Base-by-base conservation (phyloP, 2,113 vertebrate genomes). In the Dipodomys spectabilis region DNA sequence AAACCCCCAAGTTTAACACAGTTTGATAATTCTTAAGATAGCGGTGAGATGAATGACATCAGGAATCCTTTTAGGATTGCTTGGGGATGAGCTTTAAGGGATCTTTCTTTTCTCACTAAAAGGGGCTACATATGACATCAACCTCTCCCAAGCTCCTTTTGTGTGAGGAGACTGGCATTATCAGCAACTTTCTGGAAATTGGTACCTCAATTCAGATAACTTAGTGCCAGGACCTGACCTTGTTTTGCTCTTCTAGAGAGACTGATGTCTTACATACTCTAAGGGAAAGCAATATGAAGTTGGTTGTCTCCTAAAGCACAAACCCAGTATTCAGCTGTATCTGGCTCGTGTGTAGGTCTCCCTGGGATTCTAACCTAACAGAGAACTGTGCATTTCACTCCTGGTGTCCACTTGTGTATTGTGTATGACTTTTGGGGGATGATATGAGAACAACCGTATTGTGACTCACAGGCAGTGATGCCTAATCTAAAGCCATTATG, bases 21-120 rank as follows among this genome's bases (percentile, higher is more conserved):
- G 39, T 27, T 9, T 88, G 28, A n/a, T 57, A 87, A 92, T 71
- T 73, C 69, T 67, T 79, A 87, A 92, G 91, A 94, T 60, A 87
- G 15, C 8, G 45, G 25, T 57, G 69, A 81, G 32, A 75, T 68
- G 44, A 88, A 85, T 45, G 69, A 72, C 23, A 93, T 15, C 28
- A 86, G 44, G 68, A 71, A 39, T n/a, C 68, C 3, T 83, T n/a
- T 75, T 35, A 22, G 6, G 32, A 74, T 62, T 89, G 30, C 74
- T 79, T 81, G 18, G 45, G 71, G 39, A 77, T 57, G 49, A 81
- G 23, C 16, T 86, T 71, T 45, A 35, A 65, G 53, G 15, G 19
- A 69, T 65, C 67, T 22, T 15, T 88, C 30, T 80, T 30, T 57
- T 27, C 67, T 91, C n/a, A 9, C 1, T 65, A 3, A 84, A 39